A percentile compares a stretch with the other conserved stretches of the same genome.
These are phyloP conservation scores for Drosophila pandora DNA, from an alignment of 1,140 invertebrate genomes.

Conservation along the genomic window DNA sequence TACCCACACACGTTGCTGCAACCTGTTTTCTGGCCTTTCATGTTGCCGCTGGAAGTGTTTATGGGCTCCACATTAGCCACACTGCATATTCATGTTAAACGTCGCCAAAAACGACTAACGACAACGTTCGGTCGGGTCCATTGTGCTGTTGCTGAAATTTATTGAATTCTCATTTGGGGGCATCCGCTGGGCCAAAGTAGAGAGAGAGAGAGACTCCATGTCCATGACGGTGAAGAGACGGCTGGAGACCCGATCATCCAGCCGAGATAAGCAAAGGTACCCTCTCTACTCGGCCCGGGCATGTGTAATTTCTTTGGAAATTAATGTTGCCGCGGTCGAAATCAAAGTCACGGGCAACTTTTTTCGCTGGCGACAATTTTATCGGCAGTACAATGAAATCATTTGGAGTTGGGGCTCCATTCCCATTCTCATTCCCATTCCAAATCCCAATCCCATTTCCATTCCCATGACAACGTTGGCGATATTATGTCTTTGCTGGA, in stretches of 20 bases:
- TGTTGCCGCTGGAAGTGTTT: slow-evolving; percentile 82
- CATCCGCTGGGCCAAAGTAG: slow-evolving; percentile 18
- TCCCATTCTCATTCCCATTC: slow-evolving; percentile 15
- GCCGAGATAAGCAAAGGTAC: slow-evolving; percentile 53
- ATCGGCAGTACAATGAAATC: slow-evolving; percentile 79
- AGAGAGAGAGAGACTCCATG: slow-evolving; percentile 16
- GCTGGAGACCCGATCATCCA: slow-evolving; percentile 54
- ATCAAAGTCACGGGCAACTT: slow-evolving; percentile 77
- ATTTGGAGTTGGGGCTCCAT: slow-evolving; percentile 52
- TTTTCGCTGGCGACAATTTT: slow-evolving; percentile 81
- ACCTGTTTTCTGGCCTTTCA: slow-evolving; percentile 75
- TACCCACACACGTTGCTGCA: slow-evolving; percentile 74
- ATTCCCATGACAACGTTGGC: slow-evolving; percentile 49
- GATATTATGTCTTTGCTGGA: slow-evolving; percentile 67
- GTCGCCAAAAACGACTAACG: slow-evolving; percentile 79
- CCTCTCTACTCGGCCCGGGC: slow-evolving; percentile 35
- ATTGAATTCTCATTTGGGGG: slow-evolving; percentile 79
- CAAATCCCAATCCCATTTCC: slow-evolving; percentile 17
- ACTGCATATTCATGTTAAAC: slow-evolving; percentile 83
- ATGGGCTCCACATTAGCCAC: slow-evolving; percentile 83
- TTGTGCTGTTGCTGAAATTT: slow-evolving; percentile 77
- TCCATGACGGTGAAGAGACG: slow-evolving; percentile 46
- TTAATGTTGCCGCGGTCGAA: slow-evolving; percentile 79
- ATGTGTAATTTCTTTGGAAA: slow-evolving; percentile 79
- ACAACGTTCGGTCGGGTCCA: slow-evolving; percentile 58